Evolutionary conservation across 2,797 vertebrate species (phyloP).

Genomic region (Clarias fuscus): DNA sequence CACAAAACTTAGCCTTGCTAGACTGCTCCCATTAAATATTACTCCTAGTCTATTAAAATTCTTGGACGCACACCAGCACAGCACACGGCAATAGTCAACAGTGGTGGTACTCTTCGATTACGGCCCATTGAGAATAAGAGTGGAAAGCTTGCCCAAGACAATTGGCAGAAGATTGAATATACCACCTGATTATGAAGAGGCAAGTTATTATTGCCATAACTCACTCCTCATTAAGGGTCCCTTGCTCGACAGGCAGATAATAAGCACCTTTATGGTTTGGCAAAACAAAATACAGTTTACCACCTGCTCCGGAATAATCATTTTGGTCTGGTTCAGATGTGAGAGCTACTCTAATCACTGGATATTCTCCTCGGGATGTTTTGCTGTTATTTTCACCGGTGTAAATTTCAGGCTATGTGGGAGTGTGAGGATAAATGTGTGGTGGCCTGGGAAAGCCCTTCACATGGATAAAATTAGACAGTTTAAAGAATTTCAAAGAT

Average conservation of each 20-base stretch:
- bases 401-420: background rate
- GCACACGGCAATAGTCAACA: slow-evolving; percentile 69
- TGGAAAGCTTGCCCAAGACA: slow-evolving; percentile 54
- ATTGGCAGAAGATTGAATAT: slow-evolving; percentile 78
- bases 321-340: slow-evolving; percentile 9
- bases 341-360: slow-evolving; percentile 17
- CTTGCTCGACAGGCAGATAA: slow-evolving; percentile 59
- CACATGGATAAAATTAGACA: background rate
- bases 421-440: slow-evolving; percentile 3
- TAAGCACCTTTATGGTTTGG: slow-evolving; percentile 68
- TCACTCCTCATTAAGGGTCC: slow-evolving; percentile 67
- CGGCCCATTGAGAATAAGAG: slow-evolving; percentile 64
- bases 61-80: slow-evolving; percentile 66
- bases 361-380: slow-evolving; percentile 12
- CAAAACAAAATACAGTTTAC: slow-evolving; percentile 59
- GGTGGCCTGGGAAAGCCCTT: background rate
- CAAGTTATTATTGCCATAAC: slow-evolving; percentile 81
- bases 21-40: slow-evolving; percentile 1
- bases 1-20: background rate
- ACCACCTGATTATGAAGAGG: slow-evolving; percentile 80
- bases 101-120: slow-evolving; percentile 74
- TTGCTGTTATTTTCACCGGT: background rate
- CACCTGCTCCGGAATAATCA: slow-evolving; percentile 45
- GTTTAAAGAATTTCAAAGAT: background rate
- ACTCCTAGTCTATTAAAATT: slow-evolving; percentile 65